Evolutionary conservation across 2,888 invertebrate genomes (phyloP), one percentile per base, ranked within the genome.

Genomic region (Agonopterix heracliana): DNA sequence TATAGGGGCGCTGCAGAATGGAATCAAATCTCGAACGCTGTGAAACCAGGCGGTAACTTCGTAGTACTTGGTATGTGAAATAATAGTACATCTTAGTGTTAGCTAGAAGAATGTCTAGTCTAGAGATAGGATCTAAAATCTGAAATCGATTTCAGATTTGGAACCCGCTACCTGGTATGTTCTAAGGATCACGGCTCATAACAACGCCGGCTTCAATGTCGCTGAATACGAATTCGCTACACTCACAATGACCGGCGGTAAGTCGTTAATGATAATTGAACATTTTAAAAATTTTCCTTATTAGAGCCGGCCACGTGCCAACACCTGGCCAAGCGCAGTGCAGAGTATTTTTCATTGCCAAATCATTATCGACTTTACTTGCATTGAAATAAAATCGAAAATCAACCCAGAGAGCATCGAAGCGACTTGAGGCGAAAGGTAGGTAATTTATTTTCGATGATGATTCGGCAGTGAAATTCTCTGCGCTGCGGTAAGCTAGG

Each of bases 201-300:
- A 98, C 81, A 98, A 97, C 66, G 98, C 98, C 53, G 98, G 98
- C 46, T 97, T 97, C 68, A 96, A 96, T 41, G 97, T 97, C 46
- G 97, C 97, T 51, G 96, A 97, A 86, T 97, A 98, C 72, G 96
- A 97, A 88, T 98, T 98, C 81, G 97, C 97, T 12, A 98, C 98
- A 2, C 91, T 98, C 35, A 97, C 98, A 34, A 93, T 95, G 59
- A 95, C 96, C 60, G 98, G 98, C 91, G 97, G 98, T 98, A 91
- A 89, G 90, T 83, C 41, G 4, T 38, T n/a, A 38, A n/a, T 38
- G 9, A 8, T 2, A 13, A 41, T 12, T 9, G 9, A 41, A 11
- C 13, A 12, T 41, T 38, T 38, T 38, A 38, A 10, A 38, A 38
- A 3, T 38, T n/a, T 10, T 38, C 3, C n/a, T 10, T 3, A 3